Evolutionary conservation across 2,888 invertebrate genomes (phyloP).

Genomic region (Emmelina monodactyla): DNA sequence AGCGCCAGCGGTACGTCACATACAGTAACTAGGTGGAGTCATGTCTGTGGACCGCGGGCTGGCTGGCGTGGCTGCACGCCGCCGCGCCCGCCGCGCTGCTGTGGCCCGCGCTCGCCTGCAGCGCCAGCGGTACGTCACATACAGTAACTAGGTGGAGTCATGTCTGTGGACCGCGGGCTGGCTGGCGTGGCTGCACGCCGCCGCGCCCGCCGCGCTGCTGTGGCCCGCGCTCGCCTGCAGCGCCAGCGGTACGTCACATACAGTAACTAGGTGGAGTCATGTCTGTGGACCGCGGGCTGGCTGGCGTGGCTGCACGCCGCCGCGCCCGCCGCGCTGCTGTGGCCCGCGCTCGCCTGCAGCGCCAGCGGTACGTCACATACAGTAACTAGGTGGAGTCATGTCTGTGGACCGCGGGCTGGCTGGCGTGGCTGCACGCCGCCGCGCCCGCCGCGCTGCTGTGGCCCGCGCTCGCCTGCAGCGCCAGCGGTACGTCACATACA

Average conservation of each 20-base stretch:
- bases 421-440: constrained; percentile 32
- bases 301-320: constrained; percentile 34
- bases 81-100: constrained; percentile 37
- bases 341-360: constrained; percentile 30
- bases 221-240: constrained; percentile 33
- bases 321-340: constrained; percentile 38
- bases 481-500: no score
- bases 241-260: constrained; percentile 4
- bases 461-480: constrained; percentile 27
- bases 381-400: no score
- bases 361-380: no score
- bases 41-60: no score
- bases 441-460: constrained; percentile 41
- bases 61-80: constrained; percentile 34
- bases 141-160: no score
- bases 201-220: constrained; percentile 36
- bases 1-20: constrained; percentile 12
- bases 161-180: no score
- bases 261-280: no score
- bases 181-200: constrained; percentile 33
- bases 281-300: no score
- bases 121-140: constrained; percentile 9
- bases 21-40: no score
- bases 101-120: constrained; percentile 32
- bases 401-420: no score